A percentile compares a stretch with the other conserved stretches of the same genome.
phyloP scores from a whole-genome alignment of 2,797 vertebrate genomes.

The Cossypha polioptera region DNA sequence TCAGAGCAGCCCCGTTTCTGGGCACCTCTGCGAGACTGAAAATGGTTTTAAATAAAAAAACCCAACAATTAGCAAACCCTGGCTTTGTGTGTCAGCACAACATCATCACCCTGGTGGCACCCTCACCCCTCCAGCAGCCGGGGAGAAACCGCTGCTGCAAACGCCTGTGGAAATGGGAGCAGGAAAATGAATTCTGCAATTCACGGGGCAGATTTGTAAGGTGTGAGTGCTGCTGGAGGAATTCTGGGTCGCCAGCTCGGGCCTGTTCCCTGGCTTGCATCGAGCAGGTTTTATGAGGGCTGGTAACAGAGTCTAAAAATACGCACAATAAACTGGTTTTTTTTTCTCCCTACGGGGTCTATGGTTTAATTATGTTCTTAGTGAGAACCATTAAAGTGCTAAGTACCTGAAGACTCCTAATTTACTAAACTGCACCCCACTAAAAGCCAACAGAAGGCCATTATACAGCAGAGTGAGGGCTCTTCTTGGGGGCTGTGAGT shows the following conservation, averaged over 20 bases:
- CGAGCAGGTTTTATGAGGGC: constrained; percentile 38
- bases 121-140: not conserved
- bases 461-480: constrained; percentile 24
- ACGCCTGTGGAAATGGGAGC: not conserved
- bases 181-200: constrained; percentile 34
- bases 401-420: constrained; percentile 67
- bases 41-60: not conserved
- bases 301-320: constrained; percentile 65
- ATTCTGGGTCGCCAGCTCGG: not conserved
- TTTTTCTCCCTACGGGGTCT: constrained; percentile 51
- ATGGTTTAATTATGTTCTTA: constrained; percentile 68
- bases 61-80: not conserved
- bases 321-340: constrained; percentile 56
- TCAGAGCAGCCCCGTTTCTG: not conserved
- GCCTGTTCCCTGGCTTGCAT: constrained; percentile 16
- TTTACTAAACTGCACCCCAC: constrained; percentile 53
- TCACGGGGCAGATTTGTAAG: constrained; percentile 47
- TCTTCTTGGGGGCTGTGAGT: constrained; percentile 48
- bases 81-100: not conserved
- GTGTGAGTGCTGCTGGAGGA: constrained; percentile 24
- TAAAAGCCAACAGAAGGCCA: constrained; percentile 63
- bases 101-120: not conserved
- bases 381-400: constrained; percentile 69
- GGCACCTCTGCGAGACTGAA: not conserved
- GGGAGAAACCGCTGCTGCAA: not conserved